Conservation (phyloP, 1,140 invertebrate genomes). For the Gryllus bimaculatus region DNA sequence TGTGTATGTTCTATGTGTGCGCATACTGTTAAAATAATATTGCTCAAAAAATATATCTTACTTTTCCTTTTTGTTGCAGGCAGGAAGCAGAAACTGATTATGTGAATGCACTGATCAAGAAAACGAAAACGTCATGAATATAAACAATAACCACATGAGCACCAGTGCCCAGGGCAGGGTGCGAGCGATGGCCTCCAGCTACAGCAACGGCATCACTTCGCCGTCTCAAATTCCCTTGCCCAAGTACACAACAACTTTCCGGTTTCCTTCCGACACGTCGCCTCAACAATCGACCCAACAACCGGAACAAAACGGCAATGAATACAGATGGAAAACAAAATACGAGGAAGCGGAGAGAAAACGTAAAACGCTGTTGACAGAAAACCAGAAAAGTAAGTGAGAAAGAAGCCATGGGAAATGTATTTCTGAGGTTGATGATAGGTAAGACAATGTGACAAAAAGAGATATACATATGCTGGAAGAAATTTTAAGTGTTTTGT, state of each 20-base stretch:
- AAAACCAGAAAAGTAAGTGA: conserved; percentile 55
- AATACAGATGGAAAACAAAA: conserved; percentile 48
- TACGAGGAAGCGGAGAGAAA: conserved; percentile 56
- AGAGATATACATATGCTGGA: no score
- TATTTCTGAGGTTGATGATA: no score
- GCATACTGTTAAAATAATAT: no score
- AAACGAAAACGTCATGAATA: background rate
- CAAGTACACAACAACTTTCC: background rate
- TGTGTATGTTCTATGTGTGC: no score
- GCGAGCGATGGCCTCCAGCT: background rate
- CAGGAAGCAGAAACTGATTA: no score
- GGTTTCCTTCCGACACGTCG: background rate
- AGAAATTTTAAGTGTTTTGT: no score
- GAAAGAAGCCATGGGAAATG: background rate
- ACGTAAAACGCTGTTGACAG: conserved; percentile 50
- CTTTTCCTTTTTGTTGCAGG: no score
- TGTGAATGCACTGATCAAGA: no score
- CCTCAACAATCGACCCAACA: background rate
- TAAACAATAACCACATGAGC: background rate
- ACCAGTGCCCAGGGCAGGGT: background rate
- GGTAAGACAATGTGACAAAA: no score
- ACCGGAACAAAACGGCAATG: background rate
- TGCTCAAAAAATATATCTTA: no score
- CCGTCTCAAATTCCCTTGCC: conserved; percentile 6
- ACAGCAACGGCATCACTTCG: background rate